A percentile compares a stretch with the other conserved stretches of the same genome.
Conservation (phyloP, 2,113 vertebrate genomes). For the Chaenogobius annularis region DNA sequence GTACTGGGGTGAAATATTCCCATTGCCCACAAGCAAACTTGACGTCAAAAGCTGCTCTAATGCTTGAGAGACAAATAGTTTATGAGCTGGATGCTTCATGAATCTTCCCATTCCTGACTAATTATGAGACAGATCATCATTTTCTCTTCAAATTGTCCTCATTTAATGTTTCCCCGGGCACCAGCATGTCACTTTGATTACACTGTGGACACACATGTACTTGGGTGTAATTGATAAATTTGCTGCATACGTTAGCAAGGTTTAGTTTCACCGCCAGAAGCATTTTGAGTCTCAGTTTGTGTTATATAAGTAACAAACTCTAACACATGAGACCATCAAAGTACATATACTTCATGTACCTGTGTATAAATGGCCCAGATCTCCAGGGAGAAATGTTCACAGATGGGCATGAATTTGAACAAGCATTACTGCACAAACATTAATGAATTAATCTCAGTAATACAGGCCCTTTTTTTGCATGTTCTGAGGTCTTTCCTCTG, state of each 20-base stretch:
- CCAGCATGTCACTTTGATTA: neutral
- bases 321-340: slow-evolving; percentile 11
- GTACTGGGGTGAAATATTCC: slow-evolving; percentile 8
- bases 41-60: slow-evolving; percentile 14
- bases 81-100: slow-evolving; percentile 23
- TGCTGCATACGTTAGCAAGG: slow-evolving; percentile 22
- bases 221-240: slow-evolving; percentile 35
- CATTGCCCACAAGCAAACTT: slow-evolving; percentile 9
- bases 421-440: slow-evolving; percentile 6
- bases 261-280: slow-evolving; percentile 23
- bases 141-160: slow-evolving; percentile 19
- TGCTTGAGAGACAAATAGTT: slow-evolving; percentile 28
- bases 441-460: neutral
- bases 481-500: too few species aligned
- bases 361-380: slow-evolving; percentile 20
- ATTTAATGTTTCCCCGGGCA: slow-evolving; percentile 23
- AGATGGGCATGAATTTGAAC: slow-evolving; percentile 23
- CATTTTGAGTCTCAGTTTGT: slow-evolving; percentile 28
- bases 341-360: slow-evolving; percentile 12
- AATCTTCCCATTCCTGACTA: slow-evolving; percentile 12
- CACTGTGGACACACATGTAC: neutral
- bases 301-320: slow-evolving; percentile 44
- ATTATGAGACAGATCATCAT: slow-evolving; percentile 25
- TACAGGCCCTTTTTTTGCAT: too few species aligned
- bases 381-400: slow-evolving; percentile 24